Evolutionary conservation across 1,140 invertebrate genomes (phyloP).

Genomic region (Aporrectodea caliginosa): DNA sequence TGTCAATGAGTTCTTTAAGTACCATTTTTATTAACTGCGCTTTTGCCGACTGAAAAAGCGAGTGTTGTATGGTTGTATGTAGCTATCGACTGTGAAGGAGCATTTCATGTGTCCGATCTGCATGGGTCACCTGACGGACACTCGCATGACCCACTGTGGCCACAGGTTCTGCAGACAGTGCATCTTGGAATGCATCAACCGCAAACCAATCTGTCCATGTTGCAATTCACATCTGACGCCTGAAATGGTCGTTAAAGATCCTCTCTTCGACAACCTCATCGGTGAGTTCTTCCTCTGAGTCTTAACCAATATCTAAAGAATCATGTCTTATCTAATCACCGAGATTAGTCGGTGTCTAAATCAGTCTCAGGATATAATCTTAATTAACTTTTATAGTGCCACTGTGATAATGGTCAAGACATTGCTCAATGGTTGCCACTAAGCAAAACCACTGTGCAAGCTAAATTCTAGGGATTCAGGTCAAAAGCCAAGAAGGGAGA

Average conservation of each 20-base stretch:
- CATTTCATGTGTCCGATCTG: slow-evolving; percentile 49
- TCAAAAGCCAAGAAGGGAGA: too few species aligned
- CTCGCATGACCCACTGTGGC: slow-evolving; percentile 43
- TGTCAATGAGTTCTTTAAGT: neutral
- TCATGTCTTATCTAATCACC: too few species aligned
- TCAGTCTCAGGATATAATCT: too few species aligned
- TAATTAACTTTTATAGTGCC: too few species aligned
- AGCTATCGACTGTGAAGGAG: slow-evolving; percentile 38
- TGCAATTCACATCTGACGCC: slow-evolving; percentile 40
- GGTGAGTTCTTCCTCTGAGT: slow-evolving; percentile 34
- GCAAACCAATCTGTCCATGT: slow-evolving; percentile 47
- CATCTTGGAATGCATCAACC: slow-evolving; percentile 47
- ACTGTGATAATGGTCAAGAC: too few species aligned
- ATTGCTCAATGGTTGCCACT: too few species aligned
- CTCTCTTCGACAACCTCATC: slow-evolving; percentile 47
- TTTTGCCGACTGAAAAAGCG: too few species aligned
- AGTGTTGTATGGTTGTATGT: slow-evolving; percentile 19
- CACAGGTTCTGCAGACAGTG: slow-evolving; percentile 47
- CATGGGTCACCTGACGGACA: slow-evolving; percentile 40
- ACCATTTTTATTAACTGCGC: neutral
- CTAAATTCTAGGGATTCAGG: too few species aligned
- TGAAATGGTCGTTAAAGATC: slow-evolving; percentile 40
- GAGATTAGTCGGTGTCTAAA: too few species aligned
- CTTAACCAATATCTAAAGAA: too few species aligned
- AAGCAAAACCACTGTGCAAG: too few species aligned